Percentiles rank a stretch among this genome's conserved stretches.
Conservation (phyloP, 2,888 invertebrate genomes). For the Caenorhabditis parvicauda region DNA sequence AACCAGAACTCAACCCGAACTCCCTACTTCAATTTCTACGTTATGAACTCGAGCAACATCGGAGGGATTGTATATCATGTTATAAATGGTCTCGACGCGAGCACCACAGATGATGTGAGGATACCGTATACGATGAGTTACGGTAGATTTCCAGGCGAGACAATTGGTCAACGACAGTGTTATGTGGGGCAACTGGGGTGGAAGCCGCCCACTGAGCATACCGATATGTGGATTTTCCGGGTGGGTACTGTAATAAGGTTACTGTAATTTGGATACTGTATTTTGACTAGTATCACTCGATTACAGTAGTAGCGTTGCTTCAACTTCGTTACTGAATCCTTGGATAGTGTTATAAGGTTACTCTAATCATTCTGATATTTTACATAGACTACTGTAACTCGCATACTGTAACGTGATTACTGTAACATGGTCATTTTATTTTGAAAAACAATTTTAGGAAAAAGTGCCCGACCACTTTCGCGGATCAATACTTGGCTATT, state of each 20-base stretch:
- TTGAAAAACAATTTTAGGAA: conserved; percentile 11
- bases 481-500: conserved; percentile 33
- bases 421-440: too few relatives aligned
- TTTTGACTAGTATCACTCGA: too few relatives aligned
- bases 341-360: too few relatives aligned
- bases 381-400: too few relatives aligned
- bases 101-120: too few relatives aligned
- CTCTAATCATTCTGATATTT: too few relatives aligned
- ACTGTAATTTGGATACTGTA: too few relatives aligned
- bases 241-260: background rate
- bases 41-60: conserved; percentile 16
- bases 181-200: conserved; percentile 23
- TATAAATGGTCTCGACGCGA: too few relatives aligned
- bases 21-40: conserved; percentile 27
- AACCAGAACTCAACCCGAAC: conserved; percentile 29
- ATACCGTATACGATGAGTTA: background rate
- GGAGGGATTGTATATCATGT: too few relatives aligned
- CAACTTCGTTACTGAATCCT: too few relatives aligned
- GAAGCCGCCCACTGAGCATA: conserved; percentile 14
- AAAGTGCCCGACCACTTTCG: conserved; percentile 29
- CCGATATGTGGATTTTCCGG: conserved; percentile 24
- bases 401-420: too few relatives aligned
- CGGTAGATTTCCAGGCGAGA: conserved; percentile 11
- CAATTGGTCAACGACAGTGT: background rate
- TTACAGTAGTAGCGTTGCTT: too few relatives aligned